Percentiles rank a stretch among this genome's conserved stretches.
phyloP scores from a whole-genome alignment of 2,888 invertebrate species.

The Altica lythri region DNA sequence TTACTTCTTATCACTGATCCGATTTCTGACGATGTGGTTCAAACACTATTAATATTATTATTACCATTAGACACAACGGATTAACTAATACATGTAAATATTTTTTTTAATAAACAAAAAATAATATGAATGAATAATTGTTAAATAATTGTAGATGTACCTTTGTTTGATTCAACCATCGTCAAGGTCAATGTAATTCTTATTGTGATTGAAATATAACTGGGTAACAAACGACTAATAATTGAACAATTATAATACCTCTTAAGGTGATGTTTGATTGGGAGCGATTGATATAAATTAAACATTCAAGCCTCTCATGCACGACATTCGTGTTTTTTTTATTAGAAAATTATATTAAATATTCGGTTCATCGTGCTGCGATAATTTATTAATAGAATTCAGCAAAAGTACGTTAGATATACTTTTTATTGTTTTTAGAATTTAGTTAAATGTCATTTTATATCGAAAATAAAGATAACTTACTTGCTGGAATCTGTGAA shows the following conservation, averaged over 20 bases:
- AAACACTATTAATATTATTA: no score
- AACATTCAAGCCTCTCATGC: neutral
- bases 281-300: neutral
- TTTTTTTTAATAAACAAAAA: neutral
- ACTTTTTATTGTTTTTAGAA: neutral
- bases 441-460: neutral
- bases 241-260: no score
- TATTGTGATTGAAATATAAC: neutral
- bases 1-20: neutral
- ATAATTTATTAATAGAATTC: no score
- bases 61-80: no score
- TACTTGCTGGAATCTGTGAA: constrained; percentile 58
- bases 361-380: no score
- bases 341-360: no score
- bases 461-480: constrained; percentile 38
- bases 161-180: neutral
- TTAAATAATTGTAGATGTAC: neutral
- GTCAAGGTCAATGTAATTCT: neutral
- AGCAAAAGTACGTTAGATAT: no score
- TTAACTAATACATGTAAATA: neutral
- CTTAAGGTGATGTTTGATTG: neutral
- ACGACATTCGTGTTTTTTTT: neutral
- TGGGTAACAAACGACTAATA: no score
- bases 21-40: neutral
- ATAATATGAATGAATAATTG: neutral